phyloP scores from a whole-genome alignment of 1,140 invertebrate species.

The Linepithema humile region DNA sequence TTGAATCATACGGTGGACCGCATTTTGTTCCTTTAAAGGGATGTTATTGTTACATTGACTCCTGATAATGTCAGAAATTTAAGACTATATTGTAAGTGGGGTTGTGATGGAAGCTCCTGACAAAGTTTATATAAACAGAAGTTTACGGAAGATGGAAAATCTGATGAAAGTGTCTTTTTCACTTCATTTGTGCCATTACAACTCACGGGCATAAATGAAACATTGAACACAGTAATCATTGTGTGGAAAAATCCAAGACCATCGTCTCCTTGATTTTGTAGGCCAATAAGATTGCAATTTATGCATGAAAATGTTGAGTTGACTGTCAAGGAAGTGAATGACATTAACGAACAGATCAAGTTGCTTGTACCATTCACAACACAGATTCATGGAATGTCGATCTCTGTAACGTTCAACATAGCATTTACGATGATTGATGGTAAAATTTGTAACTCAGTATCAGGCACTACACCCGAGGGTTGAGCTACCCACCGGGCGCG shows the following conservation, averaged over 20 bases:
- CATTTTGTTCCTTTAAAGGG: neutral
- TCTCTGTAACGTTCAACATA: too few relatives aligned
- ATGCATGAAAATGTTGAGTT: neutral
- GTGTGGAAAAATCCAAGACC: too few relatives aligned
- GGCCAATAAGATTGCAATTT: neutral
- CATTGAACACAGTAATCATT: neutral
- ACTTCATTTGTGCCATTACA: neutral
- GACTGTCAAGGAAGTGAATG: neutral
- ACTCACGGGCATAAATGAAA: neutral
- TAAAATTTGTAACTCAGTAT: too few relatives aligned
- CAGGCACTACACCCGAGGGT: too few relatives aligned
- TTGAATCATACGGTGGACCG: neutral
- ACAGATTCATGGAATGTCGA: too few relatives aligned
- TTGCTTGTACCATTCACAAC: neutral
- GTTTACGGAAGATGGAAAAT: neutral
- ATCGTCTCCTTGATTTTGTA: slow-evolving; percentile 6
- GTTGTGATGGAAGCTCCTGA: neutral
- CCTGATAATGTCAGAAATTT: neutral
- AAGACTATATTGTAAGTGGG: neutral
- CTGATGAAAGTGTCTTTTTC: neutral
- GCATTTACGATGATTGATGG: too few relatives aligned
- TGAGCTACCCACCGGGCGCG: too few relatives aligned
- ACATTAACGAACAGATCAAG: neutral
- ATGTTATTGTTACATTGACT: neutral
- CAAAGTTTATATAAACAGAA: neutral